Conservation (phyloP, 2,797 vertebrate species). For the Sarcoramphus papa region DNA sequence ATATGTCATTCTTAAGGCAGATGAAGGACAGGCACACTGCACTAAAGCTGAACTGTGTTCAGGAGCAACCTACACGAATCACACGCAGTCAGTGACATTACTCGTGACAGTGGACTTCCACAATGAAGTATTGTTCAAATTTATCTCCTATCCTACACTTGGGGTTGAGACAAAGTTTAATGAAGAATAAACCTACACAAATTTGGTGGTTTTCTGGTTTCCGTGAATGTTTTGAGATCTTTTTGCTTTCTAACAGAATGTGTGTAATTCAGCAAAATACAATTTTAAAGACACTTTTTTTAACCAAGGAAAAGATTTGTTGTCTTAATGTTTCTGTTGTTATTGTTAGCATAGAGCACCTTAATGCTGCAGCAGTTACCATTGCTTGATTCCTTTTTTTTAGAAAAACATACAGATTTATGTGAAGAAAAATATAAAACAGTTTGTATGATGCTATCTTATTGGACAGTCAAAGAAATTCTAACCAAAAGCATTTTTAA, state of each 20-base stretch:
- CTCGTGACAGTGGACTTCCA: conserved; percentile 9
- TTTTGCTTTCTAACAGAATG: background rate
- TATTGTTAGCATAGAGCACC: background rate
- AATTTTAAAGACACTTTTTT: background rate
- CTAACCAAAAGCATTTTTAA: background rate
- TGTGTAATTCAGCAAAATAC: background rate
- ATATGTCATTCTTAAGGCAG: background rate
- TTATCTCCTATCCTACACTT: conserved; percentile 22
- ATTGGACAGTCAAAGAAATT: background rate
- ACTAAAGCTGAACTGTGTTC: background rate
- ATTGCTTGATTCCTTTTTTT: background rate
- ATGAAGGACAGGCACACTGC: background rate
- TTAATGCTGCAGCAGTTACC: background rate
- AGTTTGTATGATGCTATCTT: background rate
- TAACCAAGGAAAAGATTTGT: background rate
- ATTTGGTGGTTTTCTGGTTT: background rate
- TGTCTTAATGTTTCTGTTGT: background rate
- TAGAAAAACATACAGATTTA: background rate
- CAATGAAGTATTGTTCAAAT: background rate
- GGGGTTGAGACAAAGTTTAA: background rate
- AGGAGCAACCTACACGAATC: conserved; percentile 26
- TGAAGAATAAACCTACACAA: conserved; percentile 44
- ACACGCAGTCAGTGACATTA: background rate
- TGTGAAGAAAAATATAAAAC: background rate
- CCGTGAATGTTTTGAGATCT: background rate